Evolutionary conservation across 2,888 invertebrate species (phyloP), one percentile per base, ranked within the genome.

Genomic region (Epirrhoe tristata): DNA sequence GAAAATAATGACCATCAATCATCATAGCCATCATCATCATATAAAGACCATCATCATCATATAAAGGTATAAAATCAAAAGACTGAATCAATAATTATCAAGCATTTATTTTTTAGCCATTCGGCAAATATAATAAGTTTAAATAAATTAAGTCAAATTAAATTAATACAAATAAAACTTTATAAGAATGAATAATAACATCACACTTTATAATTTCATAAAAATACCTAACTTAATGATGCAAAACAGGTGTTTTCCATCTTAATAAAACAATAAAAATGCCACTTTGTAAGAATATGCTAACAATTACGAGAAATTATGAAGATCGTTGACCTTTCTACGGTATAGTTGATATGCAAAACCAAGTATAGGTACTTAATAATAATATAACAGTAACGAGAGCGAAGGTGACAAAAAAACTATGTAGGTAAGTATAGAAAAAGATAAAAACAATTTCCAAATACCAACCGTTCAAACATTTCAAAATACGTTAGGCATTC

Each of bases 121-220:
- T 12, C 6, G 17, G 54, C 12, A 6, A 12, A n/a, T 7, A 48
- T 43, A 43, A 43, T 12, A 12, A 43, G 4, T n/a, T 39, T 2
- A 43, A n/a, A 17, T 39, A 50, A 36, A 52, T 62, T 50, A 14
- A 14, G 56, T 36, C 56, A 62, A 55, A 39, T n/a, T 39, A 14
- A 43, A 16, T 57, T 16, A 8, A n/a, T 39, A 10, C 10, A 56
- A 54, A n/a, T 53, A n/a, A 17, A 55, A 63, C 54, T 52, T 5
- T 14, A 50, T 43, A 63, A 43, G 32, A 8, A 57, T 12, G 16
- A 57, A 63, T 58, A 58, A 62, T 61, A 58, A 58, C 60, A 70
- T 61, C 69, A 66, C 66, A 64, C 54, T 53, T 65, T 56, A 54
- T 34, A 54, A 54, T 54, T 54, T 36, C 32, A 54, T 12, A 52